A percentile compares a stretch with the other conserved stretches of the same genome.
Evolutionary conservation across 2,113 vertebrate species (phyloP).

Genomic region (Oreocharis arfaki): DNA sequence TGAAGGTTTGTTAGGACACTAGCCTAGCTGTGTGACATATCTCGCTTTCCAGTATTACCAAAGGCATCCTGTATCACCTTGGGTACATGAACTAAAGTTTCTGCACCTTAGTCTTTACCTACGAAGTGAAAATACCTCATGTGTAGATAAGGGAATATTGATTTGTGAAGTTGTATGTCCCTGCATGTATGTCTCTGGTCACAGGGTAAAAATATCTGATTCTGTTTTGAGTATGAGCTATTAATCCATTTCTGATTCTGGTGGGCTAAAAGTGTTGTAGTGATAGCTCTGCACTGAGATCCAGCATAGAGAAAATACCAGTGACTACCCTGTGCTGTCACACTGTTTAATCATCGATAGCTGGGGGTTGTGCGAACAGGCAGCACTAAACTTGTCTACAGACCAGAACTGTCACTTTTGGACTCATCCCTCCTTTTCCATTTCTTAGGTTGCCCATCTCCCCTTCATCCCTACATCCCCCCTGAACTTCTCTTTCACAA

Average conservation of each 20-base stretch:
- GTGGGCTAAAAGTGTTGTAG: not conserved
- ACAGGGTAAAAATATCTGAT: not conserved
- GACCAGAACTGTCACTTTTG: not conserved
- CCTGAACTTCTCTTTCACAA: not conserved
- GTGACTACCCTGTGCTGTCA: not conserved
- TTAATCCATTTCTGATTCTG: not conserved
- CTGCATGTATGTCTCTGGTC: no score
- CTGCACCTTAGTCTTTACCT: not conserved
- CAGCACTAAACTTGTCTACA: rapidly evolving
- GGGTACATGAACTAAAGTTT: not conserved
- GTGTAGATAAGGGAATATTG: not conserved
- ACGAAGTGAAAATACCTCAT: not conserved
- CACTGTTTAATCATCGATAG: rapidly evolving
- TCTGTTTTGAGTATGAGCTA: not conserved
- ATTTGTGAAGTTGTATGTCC: not conserved
- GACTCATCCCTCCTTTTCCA: not conserved
- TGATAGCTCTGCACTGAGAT: not conserved
- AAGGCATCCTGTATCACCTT: not conserved
- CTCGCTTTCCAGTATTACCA: not conserved
- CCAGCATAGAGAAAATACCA: not conserved
- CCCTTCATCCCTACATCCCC: not conserved
- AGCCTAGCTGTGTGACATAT: not conserved
- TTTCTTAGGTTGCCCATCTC: not conserved
- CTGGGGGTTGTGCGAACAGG: not conserved
- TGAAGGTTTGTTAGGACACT: not conserved